Evolutionary conservation across 2,113 vertebrate species (phyloP).

Genomic region (Sterrhoptilus dennistouni): DNA sequence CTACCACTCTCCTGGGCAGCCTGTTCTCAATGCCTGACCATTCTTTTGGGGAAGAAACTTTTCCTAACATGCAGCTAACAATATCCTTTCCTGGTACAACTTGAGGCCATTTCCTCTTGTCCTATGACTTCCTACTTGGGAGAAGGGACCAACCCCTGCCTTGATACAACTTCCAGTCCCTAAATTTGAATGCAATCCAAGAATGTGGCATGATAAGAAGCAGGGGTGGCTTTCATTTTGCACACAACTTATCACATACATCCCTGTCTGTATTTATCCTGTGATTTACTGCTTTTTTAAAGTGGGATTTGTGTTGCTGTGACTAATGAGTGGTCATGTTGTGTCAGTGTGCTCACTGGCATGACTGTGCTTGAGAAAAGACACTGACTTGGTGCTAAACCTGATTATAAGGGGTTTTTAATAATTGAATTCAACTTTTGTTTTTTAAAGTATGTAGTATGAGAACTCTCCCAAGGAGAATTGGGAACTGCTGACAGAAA

Average conservation of each 20-base stretch:
- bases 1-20: neutral
- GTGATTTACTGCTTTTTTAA: neutral
- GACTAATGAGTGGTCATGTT: neutral
- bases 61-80: neutral
- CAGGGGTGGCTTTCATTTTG: neutral
- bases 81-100: neutral
- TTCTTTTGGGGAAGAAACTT: neutral
- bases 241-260: neutral
- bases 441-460: neutral
- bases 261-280: neutral
- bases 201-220: neutral
- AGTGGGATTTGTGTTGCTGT: neutral
- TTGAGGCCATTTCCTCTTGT: neutral
- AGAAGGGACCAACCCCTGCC: neutral
- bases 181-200: neutral
- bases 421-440: neutral
- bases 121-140: neutral
- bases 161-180: neutral
- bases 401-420: neutral
- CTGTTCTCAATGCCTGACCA: neutral
- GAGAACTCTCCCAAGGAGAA: neutral
- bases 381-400: neutral
- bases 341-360: neutral
- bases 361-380: neutral
- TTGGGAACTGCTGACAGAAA: neutral